These are phyloP conservation scores for Sylvietta virens DNA, from an alignment of 2,113 vertebrate species.

Conservation along the genomic window DNA sequence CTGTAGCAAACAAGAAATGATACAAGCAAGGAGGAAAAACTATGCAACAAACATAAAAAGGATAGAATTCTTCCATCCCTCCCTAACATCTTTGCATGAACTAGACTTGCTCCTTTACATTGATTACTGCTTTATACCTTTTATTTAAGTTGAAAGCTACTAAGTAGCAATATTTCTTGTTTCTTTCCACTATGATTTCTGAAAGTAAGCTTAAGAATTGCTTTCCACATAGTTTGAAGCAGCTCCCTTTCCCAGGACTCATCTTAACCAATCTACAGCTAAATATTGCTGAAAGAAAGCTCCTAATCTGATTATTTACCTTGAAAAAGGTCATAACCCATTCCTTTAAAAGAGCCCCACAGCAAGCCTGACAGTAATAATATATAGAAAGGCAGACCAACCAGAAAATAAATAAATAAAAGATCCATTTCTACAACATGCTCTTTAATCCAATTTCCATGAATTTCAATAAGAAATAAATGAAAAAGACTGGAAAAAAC, in stretches of 20 bases:
- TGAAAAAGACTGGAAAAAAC: not conserved
- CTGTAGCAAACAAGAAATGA: not conserved
- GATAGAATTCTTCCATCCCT: not conserved
- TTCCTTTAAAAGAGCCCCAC: not conserved
- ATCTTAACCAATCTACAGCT: not conserved
- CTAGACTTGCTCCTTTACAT: not conserved
- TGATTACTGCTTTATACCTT: not conserved
- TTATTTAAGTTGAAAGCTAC: not conserved
- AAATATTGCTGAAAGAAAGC: constrained; percentile 2
- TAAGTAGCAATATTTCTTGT: not conserved
- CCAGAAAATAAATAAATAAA: constrained; percentile 48
- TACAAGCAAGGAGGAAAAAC: not conserved
- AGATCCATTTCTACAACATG: not conserved
- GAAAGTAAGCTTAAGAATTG: not conserved
- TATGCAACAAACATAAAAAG: not conserved
- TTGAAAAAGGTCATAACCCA: constrained; percentile 51
- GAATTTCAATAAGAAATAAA: constrained; percentile 4
- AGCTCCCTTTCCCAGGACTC: not conserved
- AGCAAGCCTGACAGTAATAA: constrained; percentile 41
- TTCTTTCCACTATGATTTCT: not conserved
- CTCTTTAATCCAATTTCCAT: constrained; percentile 29
- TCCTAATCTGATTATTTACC: constrained; percentile 60
- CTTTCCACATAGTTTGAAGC: not conserved
- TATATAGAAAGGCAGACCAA: constrained; percentile 27
- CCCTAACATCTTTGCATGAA: not conserved